Evolutionary conservation across 2,113 vertebrate genomes (phyloP), one percentile per base, ranked within the genome.

Genomic region (Sebastes fasciatus): DNA sequence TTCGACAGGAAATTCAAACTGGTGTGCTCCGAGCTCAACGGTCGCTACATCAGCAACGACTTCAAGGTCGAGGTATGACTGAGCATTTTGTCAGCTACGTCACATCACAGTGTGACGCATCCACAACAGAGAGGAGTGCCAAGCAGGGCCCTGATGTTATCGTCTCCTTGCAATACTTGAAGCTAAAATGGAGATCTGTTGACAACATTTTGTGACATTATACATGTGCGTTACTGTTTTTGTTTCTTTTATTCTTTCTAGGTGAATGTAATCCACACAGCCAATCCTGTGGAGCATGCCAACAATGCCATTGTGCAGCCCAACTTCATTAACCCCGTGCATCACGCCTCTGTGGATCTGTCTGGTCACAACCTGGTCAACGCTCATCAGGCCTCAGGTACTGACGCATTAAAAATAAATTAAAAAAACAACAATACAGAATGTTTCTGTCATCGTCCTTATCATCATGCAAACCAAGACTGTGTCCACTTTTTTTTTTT

Each of bases 261-360:
- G 98, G 98, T 99, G 76, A 99, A 97, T 0, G 98, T 99, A 48
- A 98, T 99, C 94, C 98, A 99, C 94, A 97, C 97, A 0, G 97
- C 96, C 87, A 97, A 89, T 90, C 96, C 97, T 0, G 63, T 96
- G 82, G 98, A 99, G 58, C 97, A 98, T 0, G 94, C 96, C 10
- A 99, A 95, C 93, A 97, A 99, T 62, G 96, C 97, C 69, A 96
- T 97, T 42, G 96, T 96, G 0, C 97, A 98, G 80, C 97, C 98
- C 0, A 97, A 98, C 79, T 99, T 99, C 57, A 97, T 99, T 51
- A 98, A 97, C 72, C 98, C 97, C 0, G 94, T 97, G 74, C 97
- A 99, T 65, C 98, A 96, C 0, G 95, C 98, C 0, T 98, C 98
- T 10, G 97, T 98, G 1, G 98, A 99, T 85, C 95, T 99, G 82